Percentiles rank a stretch among this genome's conserved stretches.
Evolutionary conservation across 37 sponge, comb jelly and placozoan genomes (phyloP).

Genomic region (Aphrocallistes beatrix): DNA sequence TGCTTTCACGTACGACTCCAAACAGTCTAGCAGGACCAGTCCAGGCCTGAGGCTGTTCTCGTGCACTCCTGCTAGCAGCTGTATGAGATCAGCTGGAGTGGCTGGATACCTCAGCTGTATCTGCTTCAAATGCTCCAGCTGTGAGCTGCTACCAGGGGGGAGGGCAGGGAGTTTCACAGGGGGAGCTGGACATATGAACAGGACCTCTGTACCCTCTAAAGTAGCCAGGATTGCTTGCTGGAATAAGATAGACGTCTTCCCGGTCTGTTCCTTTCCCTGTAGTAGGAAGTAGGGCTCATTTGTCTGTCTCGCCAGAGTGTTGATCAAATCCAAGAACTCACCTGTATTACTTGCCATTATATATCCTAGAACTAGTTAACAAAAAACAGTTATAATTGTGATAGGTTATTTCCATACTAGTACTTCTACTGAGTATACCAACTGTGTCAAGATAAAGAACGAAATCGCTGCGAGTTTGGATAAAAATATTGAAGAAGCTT

Average conservation of each 20-base stretch:
- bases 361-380: too few relatives aligned
- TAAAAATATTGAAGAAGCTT: constrained; percentile 59
- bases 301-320: neutral
- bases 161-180: neutral
- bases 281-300: constrained; percentile 1
- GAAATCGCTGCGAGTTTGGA: constrained; percentile 33
- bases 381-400: neutral
- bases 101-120: neutral
- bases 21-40: neutral
- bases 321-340: neutral
- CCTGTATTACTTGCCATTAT: neutral
- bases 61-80: neutral
- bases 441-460: constrained; percentile 52
- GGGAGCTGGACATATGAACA: neutral
- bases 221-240: neutral
- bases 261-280: neutral
- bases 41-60: neutral
- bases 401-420: too few relatives aligned
- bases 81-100: neutral
- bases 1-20: neutral
- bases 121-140: neutral
- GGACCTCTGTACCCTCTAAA: neutral
- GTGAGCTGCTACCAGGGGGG: neutral
- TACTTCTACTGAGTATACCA: neutral
- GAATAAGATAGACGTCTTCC: neutral